Percentiles rank a stretch among this genome's conserved stretches.
Evolutionary conservation across 2,888 invertebrate genomes (phyloP).

Genomic region (Cylloceria caligata): DNA sequence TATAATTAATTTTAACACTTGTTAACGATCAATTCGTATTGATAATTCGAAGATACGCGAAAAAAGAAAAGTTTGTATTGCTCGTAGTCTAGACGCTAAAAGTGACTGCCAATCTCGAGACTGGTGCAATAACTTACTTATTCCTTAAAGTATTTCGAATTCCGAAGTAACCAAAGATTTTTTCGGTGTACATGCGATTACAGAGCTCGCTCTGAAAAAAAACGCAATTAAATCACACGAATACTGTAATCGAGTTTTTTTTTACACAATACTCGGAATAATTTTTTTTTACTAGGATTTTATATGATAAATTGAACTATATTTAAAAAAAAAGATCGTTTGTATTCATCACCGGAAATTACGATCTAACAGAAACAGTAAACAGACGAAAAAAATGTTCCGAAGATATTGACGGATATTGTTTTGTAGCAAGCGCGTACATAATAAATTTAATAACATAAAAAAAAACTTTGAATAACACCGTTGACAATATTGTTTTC

Average conservation of each 20-base stretch:
- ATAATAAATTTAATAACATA: too few species aligned
- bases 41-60: neutral
- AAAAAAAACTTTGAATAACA: too few species aligned
- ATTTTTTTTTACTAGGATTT: neutral
- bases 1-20: neutral
- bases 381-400: too few species aligned
- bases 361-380: too few species aligned
- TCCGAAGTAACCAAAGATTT: neutral
- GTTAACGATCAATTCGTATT: constrained; percentile 1
- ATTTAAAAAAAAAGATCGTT: too few species aligned
- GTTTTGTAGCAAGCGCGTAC: too few species aligned
- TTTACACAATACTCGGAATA: neutral
- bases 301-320: too few species aligned
- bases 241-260: neutral
- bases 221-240: neutral
- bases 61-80: neutral
- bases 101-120: neutral
- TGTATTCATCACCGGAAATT: too few species aligned
- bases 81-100: neutral
- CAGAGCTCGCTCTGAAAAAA: neutral
- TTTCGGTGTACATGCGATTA: neutral
- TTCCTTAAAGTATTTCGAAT: neutral
- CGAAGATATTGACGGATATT: too few species aligned
- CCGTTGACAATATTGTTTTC: too few species aligned
- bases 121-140: neutral